phyloP scores from a whole-genome alignment of 2,113 vertebrate genomes.

The Mesocricetus auratus region DNA sequence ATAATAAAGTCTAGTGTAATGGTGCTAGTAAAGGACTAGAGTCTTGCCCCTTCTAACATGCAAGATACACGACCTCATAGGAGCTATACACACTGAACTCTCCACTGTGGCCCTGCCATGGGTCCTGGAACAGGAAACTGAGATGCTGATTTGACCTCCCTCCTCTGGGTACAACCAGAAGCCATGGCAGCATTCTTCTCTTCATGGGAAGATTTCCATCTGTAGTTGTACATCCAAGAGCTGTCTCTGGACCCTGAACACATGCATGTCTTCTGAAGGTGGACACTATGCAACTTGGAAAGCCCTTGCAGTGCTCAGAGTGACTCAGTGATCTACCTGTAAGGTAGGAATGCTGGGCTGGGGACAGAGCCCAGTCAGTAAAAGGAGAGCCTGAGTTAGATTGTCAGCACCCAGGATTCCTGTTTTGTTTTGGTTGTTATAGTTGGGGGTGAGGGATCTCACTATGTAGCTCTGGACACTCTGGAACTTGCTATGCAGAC shows the following conservation, averaged over 20 bases:
- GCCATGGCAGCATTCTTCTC: not conserved
- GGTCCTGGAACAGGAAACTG: not conserved
- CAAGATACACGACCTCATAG: not conserved
- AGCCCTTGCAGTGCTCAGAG: not conserved
- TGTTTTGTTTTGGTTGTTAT: no score
- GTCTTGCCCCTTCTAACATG: not conserved
- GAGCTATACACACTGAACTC: not conserved
- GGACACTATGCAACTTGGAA: not conserved
- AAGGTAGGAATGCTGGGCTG: not conserved
- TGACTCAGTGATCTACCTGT: not conserved
- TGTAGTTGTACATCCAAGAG: not conserved
- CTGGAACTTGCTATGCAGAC: no score
- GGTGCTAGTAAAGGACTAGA: not conserved
- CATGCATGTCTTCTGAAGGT: not conserved
- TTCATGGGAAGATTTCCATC: not conserved
- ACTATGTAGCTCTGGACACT: no score
- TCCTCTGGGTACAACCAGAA: not conserved
- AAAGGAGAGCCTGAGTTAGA: no score
- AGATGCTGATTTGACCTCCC: not conserved
- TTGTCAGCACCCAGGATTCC: no score
- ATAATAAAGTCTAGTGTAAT: not conserved
- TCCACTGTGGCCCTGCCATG: not conserved
- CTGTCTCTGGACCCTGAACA: not conserved
- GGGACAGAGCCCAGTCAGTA: no score
- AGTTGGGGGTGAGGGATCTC: no score